phyloP scores from a whole-genome alignment of 1,140 invertebrate species.

The Amyelois transitella region DNA sequence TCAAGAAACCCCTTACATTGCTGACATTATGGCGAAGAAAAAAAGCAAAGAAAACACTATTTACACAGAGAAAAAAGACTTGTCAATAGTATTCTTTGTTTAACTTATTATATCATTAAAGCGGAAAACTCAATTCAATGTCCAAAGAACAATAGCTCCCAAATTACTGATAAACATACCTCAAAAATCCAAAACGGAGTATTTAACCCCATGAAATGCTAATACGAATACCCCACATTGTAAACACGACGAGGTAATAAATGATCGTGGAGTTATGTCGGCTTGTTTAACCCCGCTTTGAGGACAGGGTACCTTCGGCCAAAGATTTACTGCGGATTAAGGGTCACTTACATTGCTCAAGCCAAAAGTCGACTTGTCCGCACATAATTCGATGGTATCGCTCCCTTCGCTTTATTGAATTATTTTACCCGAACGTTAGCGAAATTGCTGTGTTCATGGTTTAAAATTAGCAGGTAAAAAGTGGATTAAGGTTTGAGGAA shows the following conservation, averaged over 20 bases:
- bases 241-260: constrained; percentile 63
- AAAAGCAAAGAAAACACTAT: too few relatives aligned
- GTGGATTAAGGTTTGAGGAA: too few relatives aligned
- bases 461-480: not conserved
- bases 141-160: too few relatives aligned
- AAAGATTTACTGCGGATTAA: constrained; percentile 72
- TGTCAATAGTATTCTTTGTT: too few relatives aligned
- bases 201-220: not conserved
- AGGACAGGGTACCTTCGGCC: constrained; percentile 13
- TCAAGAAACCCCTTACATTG: too few relatives aligned
- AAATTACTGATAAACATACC: too few relatives aligned
- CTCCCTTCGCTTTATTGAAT: constrained; percentile 42
- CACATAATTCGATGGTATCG: constrained; percentile 63
- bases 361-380: constrained; percentile 59
- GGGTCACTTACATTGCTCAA: constrained; percentile 68
- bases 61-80: too few relatives aligned
- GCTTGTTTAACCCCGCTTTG: constrained; percentile 53
- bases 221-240: constrained; percentile 35
- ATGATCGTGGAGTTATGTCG: constrained; percentile 48
- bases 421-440: constrained; percentile 10
- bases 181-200: not conserved
- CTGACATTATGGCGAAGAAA: too few relatives aligned
- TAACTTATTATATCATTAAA: too few relatives aligned
- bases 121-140: too few relatives aligned
- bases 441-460: not conserved